Evolutionary conservation across 1,140 invertebrate genomes (phyloP), one percentile per base, ranked within the genome.

Genomic region (Plutomurus gul): DNA sequence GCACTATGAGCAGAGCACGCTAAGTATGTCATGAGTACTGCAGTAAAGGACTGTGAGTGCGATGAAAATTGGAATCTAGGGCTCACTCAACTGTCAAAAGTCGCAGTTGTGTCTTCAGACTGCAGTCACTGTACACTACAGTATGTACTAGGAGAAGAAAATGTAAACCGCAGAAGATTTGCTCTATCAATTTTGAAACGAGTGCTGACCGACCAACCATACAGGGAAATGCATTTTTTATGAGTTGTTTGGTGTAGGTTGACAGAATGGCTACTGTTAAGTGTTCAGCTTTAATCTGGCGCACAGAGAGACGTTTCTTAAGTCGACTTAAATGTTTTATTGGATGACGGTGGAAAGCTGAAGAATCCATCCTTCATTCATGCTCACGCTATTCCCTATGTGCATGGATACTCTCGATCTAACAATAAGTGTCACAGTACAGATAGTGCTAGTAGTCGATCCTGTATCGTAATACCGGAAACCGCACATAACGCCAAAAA

Each of bases 401-500:
- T 51, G 20, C 47, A 51, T 22, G 20, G 47, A 51, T 49, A 5
- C n/a, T n/a, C n/a, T 49, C 18, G 25, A 22, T 22, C 47, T 47
- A 20, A 47, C 5, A n/a, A 18, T 3, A 16, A 46, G 16, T 46
- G 16, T 1, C 10, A n/a, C 20, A 18, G 47, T 18, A 22, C 25
- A 0, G 47, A 20, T 18, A 16, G 43, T 47, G 43, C 20, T 51
- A 25, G 47, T 51, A 43, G 39, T 1, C n/a, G n/a, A n/a, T n/a
- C 39, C 16, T 13, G 56, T 65, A 65, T 33, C 16, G 56, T 65
- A 65, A 65, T 33, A 65, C 56, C 56, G 56, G 56, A 65, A 65
- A 65, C 56, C 56, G 27, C 56, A 65, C 36, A 30, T 65, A 65
- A 65, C 27, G 56, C 56, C 56, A 33, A 65, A 65, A 65, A 36